Base-by-base conservation (phyloP, 2,797 vertebrate genomes). In the Danionella dracula region DNA sequence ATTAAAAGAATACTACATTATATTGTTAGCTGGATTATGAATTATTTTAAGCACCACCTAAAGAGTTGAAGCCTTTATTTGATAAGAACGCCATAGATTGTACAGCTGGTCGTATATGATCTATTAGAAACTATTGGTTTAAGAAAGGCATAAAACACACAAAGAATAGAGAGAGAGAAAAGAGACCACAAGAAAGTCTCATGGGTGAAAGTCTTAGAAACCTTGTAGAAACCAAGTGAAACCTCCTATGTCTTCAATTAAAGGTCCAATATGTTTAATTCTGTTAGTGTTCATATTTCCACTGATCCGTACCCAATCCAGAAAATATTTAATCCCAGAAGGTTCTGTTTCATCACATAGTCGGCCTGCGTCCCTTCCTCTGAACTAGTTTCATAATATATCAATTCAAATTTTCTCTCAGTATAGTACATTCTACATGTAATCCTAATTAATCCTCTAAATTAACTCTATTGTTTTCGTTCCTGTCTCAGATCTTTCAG, bases 401-500 rank as follows among this genome's bases (percentile, higher is more conserved):
- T 54, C 15, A 50, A 11, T 19, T 40, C 4, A 8, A 19, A 27
- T 56, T 21, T 40, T 50, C 8, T 45, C n/a, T n/a, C 6, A 2
- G 8, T 44, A 23, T 11, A 27, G 13, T 17, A 38, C 31, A 32
- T 55, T 49, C n/a, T 11, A 13, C 12, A 35, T 8, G 9, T 35
- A 35, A 27, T 27, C 23, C 23, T 6, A 17, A 12, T 46, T 37
- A n/a, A 45, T 37, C 35, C 4, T 1, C 40, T 37, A 8, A 35
- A 10, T 34, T 2, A 8, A 10, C 23, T 45, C 4, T 72, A 13
- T 23, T n/a, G 29, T 21, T 35, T 20, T 3, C 44, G 15, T 13
- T 12, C 32, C 13, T 19, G 21, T 41, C 20, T 32, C 58, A 90
- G 92, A 85, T 94, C 73, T 85, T 78, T 62, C 88, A 88, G 49